phyloP scores from a whole-genome alignment of 2,888 invertebrate species.

The Ganaspis brasiliensis region DNA sequence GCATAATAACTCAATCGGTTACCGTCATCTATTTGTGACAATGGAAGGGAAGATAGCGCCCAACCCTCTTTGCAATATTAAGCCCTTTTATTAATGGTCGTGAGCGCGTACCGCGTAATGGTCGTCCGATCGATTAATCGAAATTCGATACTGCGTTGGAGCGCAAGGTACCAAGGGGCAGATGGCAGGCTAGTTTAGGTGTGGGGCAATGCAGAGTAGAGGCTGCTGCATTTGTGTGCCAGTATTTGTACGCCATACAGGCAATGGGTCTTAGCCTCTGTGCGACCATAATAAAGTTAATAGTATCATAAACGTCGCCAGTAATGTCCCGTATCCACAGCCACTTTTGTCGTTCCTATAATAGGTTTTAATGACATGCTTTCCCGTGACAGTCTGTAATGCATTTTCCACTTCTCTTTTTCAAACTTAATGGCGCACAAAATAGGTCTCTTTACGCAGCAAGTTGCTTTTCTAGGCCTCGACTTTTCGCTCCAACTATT shows the following conservation, averaged over 20 bases:
- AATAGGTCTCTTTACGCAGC: neutral
- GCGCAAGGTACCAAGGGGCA: slow-evolving; percentile 45
- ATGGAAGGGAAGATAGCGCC: slow-evolving; percentile 55
- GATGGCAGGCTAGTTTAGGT: slow-evolving; percentile 33
- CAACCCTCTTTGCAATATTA: slow-evolving; percentile 76
- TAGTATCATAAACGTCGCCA: slow-evolving; percentile 74
- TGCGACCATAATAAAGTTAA: slow-evolving; percentile 72
- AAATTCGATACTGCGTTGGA: slow-evolving; percentile 76
- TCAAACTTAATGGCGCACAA: slow-evolving; percentile 2
- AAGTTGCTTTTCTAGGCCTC: neutral
- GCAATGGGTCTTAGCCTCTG: slow-evolving; percentile 64
- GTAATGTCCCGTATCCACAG: slow-evolving; percentile 64
- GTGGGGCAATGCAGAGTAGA: slow-evolving; percentile 17
- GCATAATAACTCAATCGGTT: neutral
- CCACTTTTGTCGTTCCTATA: slow-evolving; percentile 67
- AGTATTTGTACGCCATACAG: slow-evolving; percentile 39
- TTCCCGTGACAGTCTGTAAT: slow-evolving; percentile 32
- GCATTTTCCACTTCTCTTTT: slow-evolving; percentile 30
- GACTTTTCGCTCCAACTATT: too few species aligned
- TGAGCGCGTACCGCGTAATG: slow-evolving; percentile 68
- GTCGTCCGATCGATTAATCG: slow-evolving; percentile 78
- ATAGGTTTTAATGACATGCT: slow-evolving; percentile 56
- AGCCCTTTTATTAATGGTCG: slow-evolving; percentile 78
- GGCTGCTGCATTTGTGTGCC: slow-evolving; percentile 40
- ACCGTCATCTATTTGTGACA: slow-evolving; percentile 67